Base-by-base conservation (phyloP, 2,113 vertebrate genomes). In the Phylloscopus whistleri region DNA sequence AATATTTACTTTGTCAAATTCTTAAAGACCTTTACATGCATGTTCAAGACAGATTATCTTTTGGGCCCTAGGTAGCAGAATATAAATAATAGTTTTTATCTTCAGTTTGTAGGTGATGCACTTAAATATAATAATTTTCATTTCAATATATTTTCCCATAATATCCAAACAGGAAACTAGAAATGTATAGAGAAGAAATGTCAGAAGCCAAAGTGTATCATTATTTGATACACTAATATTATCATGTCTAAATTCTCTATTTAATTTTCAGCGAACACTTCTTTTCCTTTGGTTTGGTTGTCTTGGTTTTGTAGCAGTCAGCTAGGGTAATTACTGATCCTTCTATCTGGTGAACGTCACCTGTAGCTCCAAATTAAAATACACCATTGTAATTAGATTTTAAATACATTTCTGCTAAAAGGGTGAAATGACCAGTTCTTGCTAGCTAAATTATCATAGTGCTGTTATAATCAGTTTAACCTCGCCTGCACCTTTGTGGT, bases 1-100 rank as follows among this genome's bases (percentile, higher is more conserved):
- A 95, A 70, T 87, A 90, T 90, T 94, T 87, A 90, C 35, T 88
- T 91, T 33, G 21, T 84, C 48, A 78, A 75, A 80, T 75, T 92
- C 53, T 74, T 89, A 59, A 88, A 80, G 62, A 44, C 23, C 6
- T 78, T 87, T 77, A 53, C 48, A 67, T 67, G 7, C 24, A 28
- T 16, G 5, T 70, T 78, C 24, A 82, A 43, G 35, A 58, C 41
- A 79, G 49, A 68, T 80, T 69, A 46, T 62, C 15, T 72, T 90
- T 93, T 77, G 43, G 21, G 53, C 26, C 11, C 43, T 20, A 69
- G 39, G 23, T 69, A 86, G 28, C n/a, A 69, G 53, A 59, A 94
- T 39, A 87, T 43, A 91, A 90, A 84, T 59, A 93, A 62, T 15
- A 62, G 6, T 30, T 78, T 93, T 63, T 82, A 31, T 81, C 33